phyloP scores from a whole-genome alignment of 92 coral and sea anemone genomes.

The Paragorgia papillata region DNA sequence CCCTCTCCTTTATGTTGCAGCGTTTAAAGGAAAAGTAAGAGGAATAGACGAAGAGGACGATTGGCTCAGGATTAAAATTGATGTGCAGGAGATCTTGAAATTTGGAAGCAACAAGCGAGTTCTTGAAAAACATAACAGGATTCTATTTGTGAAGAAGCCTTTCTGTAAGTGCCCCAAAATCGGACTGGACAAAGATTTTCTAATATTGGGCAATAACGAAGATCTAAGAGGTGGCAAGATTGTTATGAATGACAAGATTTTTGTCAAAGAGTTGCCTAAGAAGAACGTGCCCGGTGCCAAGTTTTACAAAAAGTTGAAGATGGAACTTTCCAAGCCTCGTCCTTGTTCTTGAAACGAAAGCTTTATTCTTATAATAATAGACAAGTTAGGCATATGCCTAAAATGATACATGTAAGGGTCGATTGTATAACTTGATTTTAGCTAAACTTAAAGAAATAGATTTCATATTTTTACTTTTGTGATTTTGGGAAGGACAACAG shows the following conservation, averaged over 20 bases:
- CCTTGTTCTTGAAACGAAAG: not conserved
- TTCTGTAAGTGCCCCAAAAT: conserved; percentile 76
- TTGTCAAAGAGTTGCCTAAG: conserved; percentile 70
- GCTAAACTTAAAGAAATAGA: too few relatives aligned
- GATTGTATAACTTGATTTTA: too few relatives aligned
- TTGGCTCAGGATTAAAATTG: conserved; percentile 63
- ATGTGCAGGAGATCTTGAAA: conserved; percentile 59
- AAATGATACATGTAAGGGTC: too few relatives aligned
- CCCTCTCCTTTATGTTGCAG: conserved; percentile 40
- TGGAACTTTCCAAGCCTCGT: not conserved
- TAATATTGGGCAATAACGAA: conserved; percentile 70
- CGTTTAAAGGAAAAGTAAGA: conserved; percentile 68
- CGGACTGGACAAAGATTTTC: conserved; percentile 51
- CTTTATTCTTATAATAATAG: too few relatives aligned
- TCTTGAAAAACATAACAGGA: conserved; percentile 41
- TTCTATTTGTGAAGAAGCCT: conserved; percentile 71
- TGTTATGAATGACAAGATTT: conserved; percentile 60
- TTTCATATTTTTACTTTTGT: too few relatives aligned
- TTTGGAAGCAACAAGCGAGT: conserved; percentile 48
- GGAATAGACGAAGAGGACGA: conserved; percentile 64
- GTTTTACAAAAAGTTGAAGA: not conserved
- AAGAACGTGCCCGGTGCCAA: not conserved
- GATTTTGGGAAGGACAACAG: too few relatives aligned
- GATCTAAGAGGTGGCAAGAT: conserved; percentile 14
- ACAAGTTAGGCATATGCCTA: too few relatives aligned